Evolutionary conservation across 2,888 invertebrate genomes (phyloP).

Genomic region (Phaedon cochleariae): DNA sequence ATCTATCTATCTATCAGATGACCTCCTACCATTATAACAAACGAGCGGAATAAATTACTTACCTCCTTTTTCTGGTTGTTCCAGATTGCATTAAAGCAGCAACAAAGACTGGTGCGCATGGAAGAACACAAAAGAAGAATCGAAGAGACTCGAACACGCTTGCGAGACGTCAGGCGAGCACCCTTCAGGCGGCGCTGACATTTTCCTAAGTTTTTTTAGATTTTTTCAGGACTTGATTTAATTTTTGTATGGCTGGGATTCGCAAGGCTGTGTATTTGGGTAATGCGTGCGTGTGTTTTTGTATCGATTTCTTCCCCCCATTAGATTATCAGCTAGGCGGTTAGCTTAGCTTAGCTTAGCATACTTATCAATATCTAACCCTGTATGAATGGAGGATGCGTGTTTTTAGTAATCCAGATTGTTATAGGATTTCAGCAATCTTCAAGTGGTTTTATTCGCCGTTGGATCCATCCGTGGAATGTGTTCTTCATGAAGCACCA

Average conservation of each 20-base stretch:
- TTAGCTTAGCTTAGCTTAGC: conserved; percentile 12
- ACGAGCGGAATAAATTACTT: background rate
- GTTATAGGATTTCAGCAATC: conserved; percentile 44
- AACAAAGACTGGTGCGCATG: conserved; percentile 85
- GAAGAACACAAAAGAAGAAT: conserved; percentile 84
- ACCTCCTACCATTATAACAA: background rate
- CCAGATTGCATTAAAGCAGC: conserved; percentile 91
- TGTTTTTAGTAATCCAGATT: conserved; percentile 44
- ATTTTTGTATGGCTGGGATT: conserved; percentile 26
- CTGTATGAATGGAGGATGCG: conserved; percentile 19
- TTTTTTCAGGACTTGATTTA: conserved; percentile 37
- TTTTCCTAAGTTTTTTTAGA: conserved; percentile 38
- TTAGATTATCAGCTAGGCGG: too few species aligned
- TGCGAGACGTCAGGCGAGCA: conserved; percentile 48
- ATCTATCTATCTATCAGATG: too few species aligned
- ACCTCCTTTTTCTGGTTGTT: conserved; percentile 51
- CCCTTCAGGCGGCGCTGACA: conserved; percentile 54
- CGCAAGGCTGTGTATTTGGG: conserved; percentile 12
- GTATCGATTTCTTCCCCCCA: background rate
- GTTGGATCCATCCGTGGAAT: conserved; percentile 20
- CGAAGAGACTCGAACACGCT: conserved; percentile 67
- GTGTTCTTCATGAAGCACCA: conserved; percentile 22
- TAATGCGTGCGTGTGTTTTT: conserved; percentile 22
- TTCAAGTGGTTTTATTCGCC: conserved; percentile 17
- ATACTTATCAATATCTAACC: conserved; percentile 2